These are phyloP conservation scores for Leptosomus discolor DNA, from an alignment of 2,113 vertebrate species.

Conservation along the genomic window DNA sequence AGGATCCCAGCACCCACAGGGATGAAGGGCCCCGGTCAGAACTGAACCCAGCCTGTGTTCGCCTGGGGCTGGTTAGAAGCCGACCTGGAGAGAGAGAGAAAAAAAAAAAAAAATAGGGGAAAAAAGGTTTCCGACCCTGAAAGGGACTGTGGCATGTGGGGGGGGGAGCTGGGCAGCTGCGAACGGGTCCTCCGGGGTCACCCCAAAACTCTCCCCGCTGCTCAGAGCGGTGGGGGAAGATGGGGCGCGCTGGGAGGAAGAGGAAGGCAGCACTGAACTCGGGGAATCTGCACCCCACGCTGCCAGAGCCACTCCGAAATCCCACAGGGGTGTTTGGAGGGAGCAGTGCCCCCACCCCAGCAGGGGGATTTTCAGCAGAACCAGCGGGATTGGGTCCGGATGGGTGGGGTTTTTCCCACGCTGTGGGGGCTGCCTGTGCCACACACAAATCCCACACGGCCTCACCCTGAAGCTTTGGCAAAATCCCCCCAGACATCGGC, in stretches of 20 bases:
- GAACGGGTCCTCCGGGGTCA: fast-evolving
- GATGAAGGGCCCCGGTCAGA: slow-evolving; percentile 21
- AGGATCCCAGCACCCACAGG: neutral
- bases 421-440: neutral
- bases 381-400: fast-evolving
- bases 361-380: fast-evolving
- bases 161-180: neutral
- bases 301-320: fast-evolving
- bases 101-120: neutral
- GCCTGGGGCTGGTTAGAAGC: slow-evolving; percentile 47
- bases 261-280: neutral
- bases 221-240: neutral
- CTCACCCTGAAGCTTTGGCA: slow-evolving; percentile 88
- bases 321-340: fast-evolving
- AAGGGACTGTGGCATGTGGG: fast-evolving
- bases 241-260: neutral
- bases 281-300: fast-evolving
- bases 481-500: slow-evolving; percentile 92
- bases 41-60: slow-evolving; percentile 75
- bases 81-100: slow-evolving; percentile 20
- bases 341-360: neutral
- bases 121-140: neutral
- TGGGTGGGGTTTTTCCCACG: neutral
- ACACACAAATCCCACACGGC: neutral
- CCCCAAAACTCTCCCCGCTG: neutral